Conservation (phyloP, 2,797 vertebrate species). For the Fistularia tabacaria region DNA sequence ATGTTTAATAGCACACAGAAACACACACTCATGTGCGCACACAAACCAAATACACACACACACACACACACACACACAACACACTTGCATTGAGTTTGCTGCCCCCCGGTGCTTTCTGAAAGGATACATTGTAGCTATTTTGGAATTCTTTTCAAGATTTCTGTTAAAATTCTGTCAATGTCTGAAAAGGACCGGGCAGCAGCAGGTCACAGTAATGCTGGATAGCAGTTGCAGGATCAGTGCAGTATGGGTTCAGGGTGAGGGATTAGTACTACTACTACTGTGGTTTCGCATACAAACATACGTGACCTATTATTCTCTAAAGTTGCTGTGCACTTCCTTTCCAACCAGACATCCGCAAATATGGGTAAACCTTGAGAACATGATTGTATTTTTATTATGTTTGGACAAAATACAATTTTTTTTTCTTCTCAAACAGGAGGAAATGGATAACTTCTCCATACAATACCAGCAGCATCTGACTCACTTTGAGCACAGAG, state of each 20-base stretch:
- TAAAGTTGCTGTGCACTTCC: slow-evolving; percentile 15
- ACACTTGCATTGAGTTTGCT: slow-evolving; percentile 47
- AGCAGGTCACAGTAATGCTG: neutral
- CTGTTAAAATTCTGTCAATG: no score
- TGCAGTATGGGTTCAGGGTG: slow-evolving; percentile 31
- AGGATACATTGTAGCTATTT: neutral
- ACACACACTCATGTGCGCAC: no score
- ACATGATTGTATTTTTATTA: slow-evolving; percentile 44
- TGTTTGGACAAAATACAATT: slow-evolving; percentile 31
- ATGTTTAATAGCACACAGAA: no score
- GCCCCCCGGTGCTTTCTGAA: slow-evolving; percentile 38
- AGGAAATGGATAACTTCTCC: slow-evolving; percentile 36
- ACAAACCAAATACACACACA: no score
- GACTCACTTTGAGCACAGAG: slow-evolving; percentile 23
- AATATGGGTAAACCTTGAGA: slow-evolving; percentile 35
- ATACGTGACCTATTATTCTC: slow-evolving; percentile 32
- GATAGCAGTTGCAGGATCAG: slow-evolving; percentile 36
- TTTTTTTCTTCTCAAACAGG: slow-evolving; percentile 6
- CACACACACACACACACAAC: neutral
- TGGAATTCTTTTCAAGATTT: no score
- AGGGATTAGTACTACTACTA: slow-evolving; percentile 36
- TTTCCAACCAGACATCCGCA: slow-evolving; percentile 10
- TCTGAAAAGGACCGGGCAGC: no score
- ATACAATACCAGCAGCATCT: slow-evolving; percentile 35
- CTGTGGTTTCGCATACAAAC: slow-evolving; percentile 31